These are phyloP conservation scores for Elachura formosa DNA, from an alignment of 2,113 vertebrate genomes.

Conservation along the genomic window DNA sequence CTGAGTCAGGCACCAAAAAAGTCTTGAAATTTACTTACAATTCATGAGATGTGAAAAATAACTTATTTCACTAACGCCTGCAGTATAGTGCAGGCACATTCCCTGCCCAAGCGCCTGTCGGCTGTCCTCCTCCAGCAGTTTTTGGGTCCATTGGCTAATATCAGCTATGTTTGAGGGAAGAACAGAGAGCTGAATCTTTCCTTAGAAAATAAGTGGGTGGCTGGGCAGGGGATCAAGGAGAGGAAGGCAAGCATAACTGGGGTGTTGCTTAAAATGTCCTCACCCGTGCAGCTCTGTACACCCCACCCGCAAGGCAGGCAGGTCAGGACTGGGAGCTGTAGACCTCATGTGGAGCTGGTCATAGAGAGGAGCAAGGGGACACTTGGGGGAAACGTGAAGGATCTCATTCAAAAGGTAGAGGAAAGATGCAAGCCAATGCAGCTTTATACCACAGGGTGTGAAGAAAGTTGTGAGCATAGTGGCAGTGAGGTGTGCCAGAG, in stretches of 20 bases:
- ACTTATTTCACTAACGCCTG: not conserved
- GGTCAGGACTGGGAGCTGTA: not conserved
- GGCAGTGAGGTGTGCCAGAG: not conserved
- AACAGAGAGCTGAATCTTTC: not conserved
- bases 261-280: not conserved
- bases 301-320: not conserved
- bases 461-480: not conserved
- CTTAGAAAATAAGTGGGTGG: not conserved
- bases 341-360: not conserved
- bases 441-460: not conserved
- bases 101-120: not conserved
- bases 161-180: not conserved
- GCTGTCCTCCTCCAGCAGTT: not conserved
- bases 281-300: accelerated
- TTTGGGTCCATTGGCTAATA: not conserved
- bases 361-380: not conserved
- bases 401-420: not conserved
- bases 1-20: slow-evolving; percentile 42
- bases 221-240: not conserved
- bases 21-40: slow-evolving; percentile 37
- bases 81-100: not conserved
- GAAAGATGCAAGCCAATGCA: not conserved
- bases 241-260: not conserved
- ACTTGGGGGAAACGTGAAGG: not conserved
- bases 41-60: slow-evolving; percentile 31